Conservation (phyloP, 64 coral and sea anemone genomes). For the Orbicella faveolata region DNA sequence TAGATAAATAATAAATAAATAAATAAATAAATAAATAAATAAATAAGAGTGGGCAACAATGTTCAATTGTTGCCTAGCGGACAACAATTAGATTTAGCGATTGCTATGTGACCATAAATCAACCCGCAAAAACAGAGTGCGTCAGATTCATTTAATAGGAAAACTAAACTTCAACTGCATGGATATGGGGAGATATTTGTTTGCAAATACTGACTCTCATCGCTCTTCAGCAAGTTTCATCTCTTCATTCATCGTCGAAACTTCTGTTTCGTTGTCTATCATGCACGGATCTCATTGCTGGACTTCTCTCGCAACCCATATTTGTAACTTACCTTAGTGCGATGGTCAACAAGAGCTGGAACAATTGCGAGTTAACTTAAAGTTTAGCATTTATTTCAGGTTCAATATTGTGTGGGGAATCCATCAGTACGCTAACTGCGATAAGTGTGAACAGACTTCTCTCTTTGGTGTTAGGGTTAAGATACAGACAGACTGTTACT, state of each 20-base stretch:
- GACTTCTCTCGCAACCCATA: constrained; percentile 47
- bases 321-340: background rate
- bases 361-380: background rate
- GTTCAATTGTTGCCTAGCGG: too few species aligned
- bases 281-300: constrained; percentile 47
- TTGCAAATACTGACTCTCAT: constrained; percentile 14
- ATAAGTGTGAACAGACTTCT: constrained; percentile 29
- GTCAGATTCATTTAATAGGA: too few species aligned
- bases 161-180: too few species aligned
- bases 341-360: background rate
- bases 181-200: too few species aligned
- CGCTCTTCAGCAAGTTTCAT: constrained; percentile 27
- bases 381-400: background rate
- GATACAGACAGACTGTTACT: constrained; percentile 15
- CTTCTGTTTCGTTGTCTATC: constrained; percentile 44
- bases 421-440: background rate
- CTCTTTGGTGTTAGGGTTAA: background rate
- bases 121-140: too few species aligned
- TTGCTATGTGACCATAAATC: too few species aligned
- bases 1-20: too few species aligned
- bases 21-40: too few species aligned
- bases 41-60: too few species aligned
- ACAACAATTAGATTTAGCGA: too few species aligned
- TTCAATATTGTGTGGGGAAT: background rate
- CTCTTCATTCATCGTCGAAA: constrained; percentile 43